These are phyloP conservation scores for Mactromeris polynyma DNA, from an alignment of 2,888 invertebrate genomes.

Conservation along the genomic window DNA sequence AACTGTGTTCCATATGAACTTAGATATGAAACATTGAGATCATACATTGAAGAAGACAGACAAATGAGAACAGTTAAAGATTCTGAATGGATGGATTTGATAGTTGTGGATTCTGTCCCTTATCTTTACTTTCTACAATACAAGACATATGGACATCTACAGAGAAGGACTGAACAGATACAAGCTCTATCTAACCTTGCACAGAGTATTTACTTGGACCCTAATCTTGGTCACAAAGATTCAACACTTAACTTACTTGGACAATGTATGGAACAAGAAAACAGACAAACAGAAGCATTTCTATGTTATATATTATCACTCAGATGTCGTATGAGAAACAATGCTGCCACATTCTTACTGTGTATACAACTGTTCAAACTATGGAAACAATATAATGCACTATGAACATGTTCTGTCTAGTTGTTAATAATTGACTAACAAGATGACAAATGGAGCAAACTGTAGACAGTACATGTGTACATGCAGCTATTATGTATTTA, in stretches of 20 bases:
- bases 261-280: conserved; percentile 21
- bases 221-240: neutral
- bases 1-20: neutral
- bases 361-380: conserved; percentile 1
- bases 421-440: too few species aligned
- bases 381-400: neutral
- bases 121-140: conserved; percentile 16
- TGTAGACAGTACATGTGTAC: too few species aligned
- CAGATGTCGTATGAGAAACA: neutral
- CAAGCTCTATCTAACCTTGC: neutral
- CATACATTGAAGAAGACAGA: neutral
- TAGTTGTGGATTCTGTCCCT: neutral
- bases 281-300: neutral
- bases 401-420: neutral
- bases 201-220: too few species aligned
- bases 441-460: too few species aligned
- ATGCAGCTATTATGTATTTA: too few species aligned
- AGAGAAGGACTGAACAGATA: neutral
- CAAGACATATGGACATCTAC: neutral
- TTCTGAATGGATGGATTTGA: too few species aligned
- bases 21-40: neutral
- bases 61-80: neutral
- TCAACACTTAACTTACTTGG: neutral
- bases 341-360: conserved; percentile 10
- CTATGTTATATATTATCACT: neutral